Percentiles rank a stretch among this genome's conserved stretches.
Evolutionary conservation across 92 coral and sea anemone species (phyloP).

Genomic region (Palythoa heliodiscus): DNA sequence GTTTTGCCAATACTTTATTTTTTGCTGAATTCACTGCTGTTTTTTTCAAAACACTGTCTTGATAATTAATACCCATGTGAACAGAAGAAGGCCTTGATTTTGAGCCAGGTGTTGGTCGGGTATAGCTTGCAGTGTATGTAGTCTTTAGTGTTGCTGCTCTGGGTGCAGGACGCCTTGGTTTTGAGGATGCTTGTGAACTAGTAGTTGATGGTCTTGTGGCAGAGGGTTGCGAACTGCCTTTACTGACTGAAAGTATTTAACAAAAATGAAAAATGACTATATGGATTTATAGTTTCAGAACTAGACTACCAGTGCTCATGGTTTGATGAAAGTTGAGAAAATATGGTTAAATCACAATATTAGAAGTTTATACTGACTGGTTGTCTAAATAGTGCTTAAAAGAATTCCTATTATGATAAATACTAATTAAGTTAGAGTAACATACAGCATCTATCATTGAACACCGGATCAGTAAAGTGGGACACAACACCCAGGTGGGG

Average conservation of each 20-base stretch:
- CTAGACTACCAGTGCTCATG: background rate
- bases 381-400: no score
- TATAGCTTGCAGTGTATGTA: slow-evolving; percentile 51
- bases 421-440: no score
- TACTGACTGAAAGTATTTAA: background rate
- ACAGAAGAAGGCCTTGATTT: slow-evolving; percentile 7
- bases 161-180: slow-evolving; percentile 18
- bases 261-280: background rate
- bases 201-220: slow-evolving; percentile 45
- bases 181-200: slow-evolving; percentile 10
- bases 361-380: no score
- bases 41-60: slow-evolving; percentile 44
- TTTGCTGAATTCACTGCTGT: background rate
- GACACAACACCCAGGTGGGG: no score
- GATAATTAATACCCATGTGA: slow-evolving; percentile 26
- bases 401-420: no score
- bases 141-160: slow-evolving; percentile 43
- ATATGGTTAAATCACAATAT: no score
- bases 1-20: background rate
- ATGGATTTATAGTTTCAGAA: background rate
- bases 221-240: slow-evolving; percentile 15
- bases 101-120: slow-evolving; percentile 45
- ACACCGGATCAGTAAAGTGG: no score
- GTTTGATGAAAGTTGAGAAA: background rate
- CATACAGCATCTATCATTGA: no score